phyloP scores from a whole-genome alignment of 2,113 vertebrate species.

The Gadus macrocephalus region DNA sequence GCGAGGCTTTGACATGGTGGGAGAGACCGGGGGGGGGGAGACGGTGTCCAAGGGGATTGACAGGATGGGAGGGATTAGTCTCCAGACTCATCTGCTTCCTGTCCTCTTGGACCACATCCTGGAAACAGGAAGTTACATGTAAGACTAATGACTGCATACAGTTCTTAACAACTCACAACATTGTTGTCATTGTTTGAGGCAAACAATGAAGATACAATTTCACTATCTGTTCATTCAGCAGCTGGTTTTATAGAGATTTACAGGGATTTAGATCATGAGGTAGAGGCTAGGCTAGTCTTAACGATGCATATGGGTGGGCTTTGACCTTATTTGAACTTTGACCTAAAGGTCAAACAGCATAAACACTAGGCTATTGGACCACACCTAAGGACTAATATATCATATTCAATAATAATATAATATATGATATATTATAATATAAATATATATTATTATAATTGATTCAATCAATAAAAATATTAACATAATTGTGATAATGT shows the following conservation, averaged over 20 bases:
- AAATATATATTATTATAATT: too few relatives aligned
- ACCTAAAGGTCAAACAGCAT: too few relatives aligned
- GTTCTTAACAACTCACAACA: too few relatives aligned
- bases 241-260: too few relatives aligned
- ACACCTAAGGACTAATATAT: neutral
- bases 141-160: slow-evolving; percentile 22
- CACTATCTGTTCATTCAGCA: neutral
- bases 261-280: too few relatives aligned
- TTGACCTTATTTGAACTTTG: too few relatives aligned
- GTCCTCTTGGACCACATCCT: slow-evolving; percentile 45
- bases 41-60: slow-evolving; percentile 67
- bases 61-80: slow-evolving; percentile 65
- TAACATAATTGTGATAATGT: neutral
- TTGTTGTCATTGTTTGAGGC: neutral
- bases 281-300: too few relatives aligned
- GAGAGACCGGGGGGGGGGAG: slow-evolving; percentile 47
- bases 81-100: slow-evolving; percentile 53
- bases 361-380: too few relatives aligned
- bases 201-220: neutral
- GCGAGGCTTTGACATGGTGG: slow-evolving; percentile 58
- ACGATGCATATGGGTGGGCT: too few relatives aligned
- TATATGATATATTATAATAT: too few relatives aligned
- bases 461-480: neutral
- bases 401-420: neutral
- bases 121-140: slow-evolving; percentile 24